phyloP scores from a whole-genome alignment of 92 coral and sea anemone genomes.

The Micromussa lordhowensis region DNA sequence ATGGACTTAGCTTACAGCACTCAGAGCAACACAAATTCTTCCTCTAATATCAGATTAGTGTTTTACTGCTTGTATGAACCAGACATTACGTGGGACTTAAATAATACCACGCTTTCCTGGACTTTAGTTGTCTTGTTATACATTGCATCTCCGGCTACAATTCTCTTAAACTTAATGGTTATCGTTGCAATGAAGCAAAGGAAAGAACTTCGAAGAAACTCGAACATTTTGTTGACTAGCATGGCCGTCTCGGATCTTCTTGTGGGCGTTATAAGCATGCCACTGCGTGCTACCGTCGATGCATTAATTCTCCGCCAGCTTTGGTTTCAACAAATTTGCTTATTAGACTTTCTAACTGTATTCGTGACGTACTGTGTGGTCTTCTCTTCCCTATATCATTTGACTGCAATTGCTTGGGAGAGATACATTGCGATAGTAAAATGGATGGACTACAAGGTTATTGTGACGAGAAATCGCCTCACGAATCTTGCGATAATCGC shows the following conservation, averaged over 20 bases:
- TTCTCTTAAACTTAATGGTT: neutral
- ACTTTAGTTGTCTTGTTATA: neutral
- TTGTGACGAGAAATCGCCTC: neutral
- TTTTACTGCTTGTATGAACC: neutral
- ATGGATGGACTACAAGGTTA: neutral
- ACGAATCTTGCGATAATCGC: neutral
- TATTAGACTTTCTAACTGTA: neutral
- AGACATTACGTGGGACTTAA: neutral
- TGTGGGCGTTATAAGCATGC: neutral
- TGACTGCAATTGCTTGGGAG: neutral
- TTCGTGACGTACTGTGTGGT: neutral
- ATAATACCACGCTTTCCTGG: neutral
- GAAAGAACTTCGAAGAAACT: neutral
- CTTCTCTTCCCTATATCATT: neutral
- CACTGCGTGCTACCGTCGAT: neutral
- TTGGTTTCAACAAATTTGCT: neutral
- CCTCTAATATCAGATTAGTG: neutral
- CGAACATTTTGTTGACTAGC: neutral
- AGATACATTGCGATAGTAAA: slow-evolving; percentile 4
- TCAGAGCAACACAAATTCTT: neutral
- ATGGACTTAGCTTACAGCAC: neutral
- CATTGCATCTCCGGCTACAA: neutral
- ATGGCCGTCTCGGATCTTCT: neutral
- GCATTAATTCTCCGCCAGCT: neutral
- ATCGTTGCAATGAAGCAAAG: neutral